phyloP scores from a whole-genome alignment of 2,888 invertebrate genomes.

The Megalurothrips usitatus region DNA sequence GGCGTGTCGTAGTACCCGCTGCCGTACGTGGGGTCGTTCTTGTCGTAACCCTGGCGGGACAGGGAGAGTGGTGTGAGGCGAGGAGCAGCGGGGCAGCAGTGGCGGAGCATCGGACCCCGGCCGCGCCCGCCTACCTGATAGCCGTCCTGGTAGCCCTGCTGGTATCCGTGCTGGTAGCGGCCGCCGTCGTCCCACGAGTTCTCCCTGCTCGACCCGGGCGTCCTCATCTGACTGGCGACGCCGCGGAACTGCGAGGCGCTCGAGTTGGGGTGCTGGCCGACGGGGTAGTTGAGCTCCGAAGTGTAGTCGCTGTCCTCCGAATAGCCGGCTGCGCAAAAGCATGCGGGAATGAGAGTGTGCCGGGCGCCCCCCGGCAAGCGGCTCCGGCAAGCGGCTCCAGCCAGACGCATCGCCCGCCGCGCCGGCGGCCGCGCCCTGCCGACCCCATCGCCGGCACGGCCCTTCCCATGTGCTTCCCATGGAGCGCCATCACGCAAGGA shows the following conservation, averaged over 20 bases:
- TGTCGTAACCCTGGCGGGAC: not conserved
- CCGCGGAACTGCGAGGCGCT: conserved; percentile 83
- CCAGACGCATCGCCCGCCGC: too few species aligned
- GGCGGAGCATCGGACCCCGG: too few species aligned
- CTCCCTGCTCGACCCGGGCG: conserved; percentile 74
- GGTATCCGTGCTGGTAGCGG: conserved; percentile 40
- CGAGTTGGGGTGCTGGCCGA: conserved; percentile 81
- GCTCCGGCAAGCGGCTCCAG: too few species aligned
- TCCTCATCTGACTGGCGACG: conserved; percentile 72
- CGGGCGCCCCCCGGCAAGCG: too few species aligned
- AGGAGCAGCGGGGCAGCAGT: too few species aligned
- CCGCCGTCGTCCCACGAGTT: conserved; percentile 80
- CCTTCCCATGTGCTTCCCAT: not conserved
- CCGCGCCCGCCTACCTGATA: not conserved
- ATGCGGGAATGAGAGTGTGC: conserved; percentile 6
- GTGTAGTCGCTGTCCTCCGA: conserved; percentile 97
- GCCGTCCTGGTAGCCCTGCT: conserved; percentile 18
- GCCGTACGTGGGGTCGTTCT: conserved; percentile 29
- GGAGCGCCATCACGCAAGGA: conserved; percentile 9
- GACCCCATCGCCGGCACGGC: not conserved
- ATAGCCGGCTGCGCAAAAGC: conserved; percentile 68
- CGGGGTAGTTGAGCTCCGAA: conserved; percentile 90
- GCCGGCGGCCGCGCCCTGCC: not conserved
- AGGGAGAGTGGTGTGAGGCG: too few species aligned
- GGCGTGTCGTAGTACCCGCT: conserved; percentile 32